Percentiles rank a stretch among this genome's conserved stretches.
Conservation (phyloP, 2,113 vertebrate species). For the Oplegnathus fasciatus region DNA sequence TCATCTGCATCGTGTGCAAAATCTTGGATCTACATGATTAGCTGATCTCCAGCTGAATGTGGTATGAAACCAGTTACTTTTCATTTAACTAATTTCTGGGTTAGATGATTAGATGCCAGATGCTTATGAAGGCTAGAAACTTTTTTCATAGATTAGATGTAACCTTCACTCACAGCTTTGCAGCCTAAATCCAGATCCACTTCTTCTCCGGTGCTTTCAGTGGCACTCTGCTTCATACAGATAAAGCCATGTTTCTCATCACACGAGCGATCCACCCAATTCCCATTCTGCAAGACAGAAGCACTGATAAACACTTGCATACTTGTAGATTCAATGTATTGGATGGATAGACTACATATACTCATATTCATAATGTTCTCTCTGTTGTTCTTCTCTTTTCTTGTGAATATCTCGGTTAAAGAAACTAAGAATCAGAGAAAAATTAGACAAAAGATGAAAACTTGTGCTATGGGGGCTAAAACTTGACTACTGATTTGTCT, state of each 20-base stretch:
- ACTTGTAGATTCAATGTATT: not conserved
- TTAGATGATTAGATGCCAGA: not conserved
- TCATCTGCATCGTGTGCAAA: not conserved
- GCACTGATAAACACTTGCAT: not conserved
- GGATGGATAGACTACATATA: not conserved
- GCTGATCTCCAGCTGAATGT: not conserved
- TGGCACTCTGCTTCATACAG: slow-evolving; percentile 89
- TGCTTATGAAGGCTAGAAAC: not conserved
- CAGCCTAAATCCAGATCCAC: slow-evolving; percentile 85
- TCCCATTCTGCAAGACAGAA: slow-evolving; percentile 86
- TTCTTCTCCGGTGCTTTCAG: slow-evolving; percentile 64
- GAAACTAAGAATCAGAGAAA: not conserved
- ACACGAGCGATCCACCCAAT: slow-evolving; percentile 91
- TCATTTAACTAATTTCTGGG: not conserved
- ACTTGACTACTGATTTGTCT: not conserved
- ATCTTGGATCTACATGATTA: not conserved
- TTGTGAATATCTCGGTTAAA: not conserved
- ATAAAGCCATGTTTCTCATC: slow-evolving; percentile 88
- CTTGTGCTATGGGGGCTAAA: too few species aligned
- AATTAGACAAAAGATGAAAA: not conserved
- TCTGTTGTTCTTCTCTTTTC: too few species aligned
- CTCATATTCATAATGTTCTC: not conserved
- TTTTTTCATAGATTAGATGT: not conserved
- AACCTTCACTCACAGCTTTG: slow-evolving; percentile 85
- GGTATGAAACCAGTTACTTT: not conserved